phyloP scores from a whole-genome alignment of 2,113 vertebrate species.

The Poicephalus meyeri region DNA sequence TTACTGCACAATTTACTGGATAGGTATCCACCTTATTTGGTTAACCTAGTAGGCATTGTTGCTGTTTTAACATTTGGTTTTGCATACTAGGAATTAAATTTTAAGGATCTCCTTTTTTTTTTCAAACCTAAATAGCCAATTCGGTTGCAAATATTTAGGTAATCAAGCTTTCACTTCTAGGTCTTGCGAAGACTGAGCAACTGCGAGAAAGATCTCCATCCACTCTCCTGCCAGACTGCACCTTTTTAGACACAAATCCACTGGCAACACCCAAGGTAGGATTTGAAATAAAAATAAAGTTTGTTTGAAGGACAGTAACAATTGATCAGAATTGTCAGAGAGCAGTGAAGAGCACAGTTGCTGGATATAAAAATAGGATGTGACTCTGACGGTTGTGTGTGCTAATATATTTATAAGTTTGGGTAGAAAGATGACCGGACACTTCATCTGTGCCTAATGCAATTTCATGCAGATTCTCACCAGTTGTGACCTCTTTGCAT shows the following conservation, averaged over 20 bases:
- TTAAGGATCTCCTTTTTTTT: background rate
- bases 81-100: background rate
- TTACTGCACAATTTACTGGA: background rate
- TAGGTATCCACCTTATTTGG: background rate
- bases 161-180: background rate
- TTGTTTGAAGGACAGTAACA: background rate
- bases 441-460: conserved; percentile 37
- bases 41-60: background rate
- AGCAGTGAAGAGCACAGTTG: background rate
- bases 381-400: background rate
- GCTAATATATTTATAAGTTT: conserved; percentile 26
- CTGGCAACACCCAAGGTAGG: background rate
- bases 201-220: background rate
- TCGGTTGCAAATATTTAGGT: background rate
- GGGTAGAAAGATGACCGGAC: background rate
- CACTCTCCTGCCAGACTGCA: background rate
- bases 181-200: background rate
- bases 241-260: background rate
- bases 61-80: background rate
- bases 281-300: background rate
- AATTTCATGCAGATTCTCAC: conserved; percentile 34
- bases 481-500: background rate
- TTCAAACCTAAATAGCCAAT: background rate
- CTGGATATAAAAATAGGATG: background rate
- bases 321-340: background rate